phyloP scores from a whole-genome alignment of 2,888 invertebrate genomes.

The Pachycephus smyrnensis region DNA sequence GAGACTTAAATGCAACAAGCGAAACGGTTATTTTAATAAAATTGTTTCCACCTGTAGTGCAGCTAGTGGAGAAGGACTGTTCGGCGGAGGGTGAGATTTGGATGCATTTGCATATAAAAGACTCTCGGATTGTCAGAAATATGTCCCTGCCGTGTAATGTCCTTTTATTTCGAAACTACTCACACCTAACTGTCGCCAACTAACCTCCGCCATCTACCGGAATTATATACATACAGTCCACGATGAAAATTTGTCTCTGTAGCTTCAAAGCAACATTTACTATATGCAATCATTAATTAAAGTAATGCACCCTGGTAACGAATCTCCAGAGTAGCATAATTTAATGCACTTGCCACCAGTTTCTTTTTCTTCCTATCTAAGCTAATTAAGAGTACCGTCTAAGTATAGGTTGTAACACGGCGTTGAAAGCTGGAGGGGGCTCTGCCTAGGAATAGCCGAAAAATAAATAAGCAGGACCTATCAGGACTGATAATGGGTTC shows the following conservation, averaged over 20 bases:
- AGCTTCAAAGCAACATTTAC: background rate
- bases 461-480: no score
- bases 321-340: background rate
- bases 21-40: background rate
- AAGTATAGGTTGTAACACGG: background rate
- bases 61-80: background rate
- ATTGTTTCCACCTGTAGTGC: background rate
- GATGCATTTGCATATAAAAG: slow-evolving; percentile 2
- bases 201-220: background rate
- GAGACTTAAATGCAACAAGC: slow-evolving; percentile 5
- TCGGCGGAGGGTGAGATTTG: background rate
- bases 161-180: background rate
- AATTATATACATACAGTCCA: background rate
- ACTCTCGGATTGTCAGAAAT: slow-evolving; percentile 4
- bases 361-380: background rate
- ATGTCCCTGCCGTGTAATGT: slow-evolving; percentile 2
- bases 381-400: no score
- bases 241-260: background rate
- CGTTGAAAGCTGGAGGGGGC: no score
- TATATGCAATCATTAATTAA: background rate
- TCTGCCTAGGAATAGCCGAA: no score
- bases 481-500: no score
- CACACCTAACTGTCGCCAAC: background rate
- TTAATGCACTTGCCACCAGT: background rate
- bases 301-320: background rate